Evolutionary conservation across 2,888 invertebrate species (phyloP).

Genomic region (Xylota segnis): DNA sequence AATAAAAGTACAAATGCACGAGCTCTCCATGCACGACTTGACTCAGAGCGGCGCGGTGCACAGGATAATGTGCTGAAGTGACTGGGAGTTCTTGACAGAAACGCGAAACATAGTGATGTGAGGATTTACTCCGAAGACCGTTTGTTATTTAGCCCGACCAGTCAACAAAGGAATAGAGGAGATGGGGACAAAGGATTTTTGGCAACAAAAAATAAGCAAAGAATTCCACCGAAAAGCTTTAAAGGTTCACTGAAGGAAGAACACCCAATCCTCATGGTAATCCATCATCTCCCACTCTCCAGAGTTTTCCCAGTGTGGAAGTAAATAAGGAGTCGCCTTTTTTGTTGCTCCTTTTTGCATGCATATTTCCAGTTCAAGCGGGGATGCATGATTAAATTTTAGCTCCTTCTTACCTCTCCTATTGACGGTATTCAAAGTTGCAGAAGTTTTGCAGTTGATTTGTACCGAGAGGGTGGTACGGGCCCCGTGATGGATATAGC

Average conservation of each 20-base stretch:
- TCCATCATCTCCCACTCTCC: conserved; percentile 67
- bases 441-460: conserved; percentile 46
- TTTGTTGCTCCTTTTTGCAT: conserved; percentile 7
- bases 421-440: conserved; percentile 37
- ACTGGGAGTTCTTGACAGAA: conserved; percentile 59
- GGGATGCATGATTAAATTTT: conserved; percentile 74
- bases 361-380: conserved; percentile 49
- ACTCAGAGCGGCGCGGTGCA: conserved; percentile 22
- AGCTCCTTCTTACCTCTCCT: conserved; percentile 42
- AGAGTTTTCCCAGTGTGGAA: conserved; percentile 39
- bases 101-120: conserved; percentile 34
- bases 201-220: conserved; percentile 33
- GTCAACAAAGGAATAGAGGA: conserved; percentile 50
- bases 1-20: conserved; percentile 36
- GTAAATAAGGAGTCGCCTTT: conserved; percentile 67
- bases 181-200: conserved; percentile 39
- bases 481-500: neutral
- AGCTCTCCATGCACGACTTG: conserved; percentile 42
- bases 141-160: conserved; percentile 66
- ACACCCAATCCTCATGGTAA: conserved; percentile 64
- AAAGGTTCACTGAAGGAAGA: conserved; percentile 51
- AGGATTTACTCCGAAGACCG: conserved; percentile 64
- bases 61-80: conserved; percentile 48
- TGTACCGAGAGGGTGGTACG: conserved; percentile 20
- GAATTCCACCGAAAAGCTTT: conserved; percentile 17